phyloP scores from a whole-genome alignment of 2,797 vertebrate genomes.

The Pipistrellus nathusii region DNA sequence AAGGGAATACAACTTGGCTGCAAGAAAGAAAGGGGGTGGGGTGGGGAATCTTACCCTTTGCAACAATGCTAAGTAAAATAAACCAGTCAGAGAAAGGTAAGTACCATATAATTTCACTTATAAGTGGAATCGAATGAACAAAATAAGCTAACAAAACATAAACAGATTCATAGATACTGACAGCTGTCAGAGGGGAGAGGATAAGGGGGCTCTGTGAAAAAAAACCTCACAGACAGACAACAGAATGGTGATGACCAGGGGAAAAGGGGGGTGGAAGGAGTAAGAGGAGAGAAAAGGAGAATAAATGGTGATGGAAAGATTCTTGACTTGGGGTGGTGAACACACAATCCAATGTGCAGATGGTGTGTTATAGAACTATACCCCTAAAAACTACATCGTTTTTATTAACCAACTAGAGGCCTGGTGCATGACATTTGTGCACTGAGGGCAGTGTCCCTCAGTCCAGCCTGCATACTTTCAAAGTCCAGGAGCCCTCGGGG shows the following conservation, averaged over 20 bases:
- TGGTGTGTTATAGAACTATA: background rate
- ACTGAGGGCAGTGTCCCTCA: no score
- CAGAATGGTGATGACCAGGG: background rate
- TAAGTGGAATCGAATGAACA: background rate
- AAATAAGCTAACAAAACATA: background rate
- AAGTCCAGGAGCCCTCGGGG: no score
- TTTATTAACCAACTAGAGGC: background rate
- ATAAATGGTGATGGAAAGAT: background rate
- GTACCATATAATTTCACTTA: background rate
- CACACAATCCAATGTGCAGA: background rate
- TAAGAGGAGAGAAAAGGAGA: background rate
- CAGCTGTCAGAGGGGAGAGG: background rate
- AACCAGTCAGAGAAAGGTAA: background rate
- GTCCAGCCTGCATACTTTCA: no score
- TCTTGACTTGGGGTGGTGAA: background rate
- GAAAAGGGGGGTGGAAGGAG: background rate
- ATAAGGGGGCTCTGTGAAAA: background rate
- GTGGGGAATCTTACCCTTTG: background rate
- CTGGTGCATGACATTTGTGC: no score
- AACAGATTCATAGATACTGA: background rate
- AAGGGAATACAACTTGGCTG: background rate
- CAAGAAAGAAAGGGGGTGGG: background rate
- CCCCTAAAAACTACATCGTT: background rate
- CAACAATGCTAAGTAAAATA: background rate
- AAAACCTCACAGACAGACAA: background rate